Evolutionary conservation across 2,797 vertebrate genomes (phyloP), one percentile per base, ranked within the genome.

Genomic region (Cetoscarus ocellatus): DNA sequence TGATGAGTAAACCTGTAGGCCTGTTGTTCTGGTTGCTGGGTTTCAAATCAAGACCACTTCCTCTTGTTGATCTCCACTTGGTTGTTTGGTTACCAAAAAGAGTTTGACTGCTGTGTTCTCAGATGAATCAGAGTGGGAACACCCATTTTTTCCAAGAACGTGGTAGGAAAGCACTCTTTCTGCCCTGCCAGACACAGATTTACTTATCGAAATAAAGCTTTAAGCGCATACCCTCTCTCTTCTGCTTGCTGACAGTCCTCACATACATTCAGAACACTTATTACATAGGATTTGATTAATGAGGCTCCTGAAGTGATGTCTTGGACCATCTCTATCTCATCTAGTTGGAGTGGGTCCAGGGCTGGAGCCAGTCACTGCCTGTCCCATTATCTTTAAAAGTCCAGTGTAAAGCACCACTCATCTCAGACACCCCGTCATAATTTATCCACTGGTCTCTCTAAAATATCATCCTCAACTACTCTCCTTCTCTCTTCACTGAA

Each of bases 301-400:
- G 50, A 65, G 19, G 34, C 14, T 18, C 43, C 42, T 56, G 54
- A 59, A 65, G 27, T 54, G 60, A 75, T 62, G 73, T 62, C 52
- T 62, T 36, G 18, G 53, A 77, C 49, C 5, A n/a, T 61, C 8
- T 27, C 15, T 0, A 49, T 68, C 43, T 67, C 51, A 18, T 61
- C 55, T 43, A 44, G 38, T 36, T 75, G 73, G 55, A 67, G 18
- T 4, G 0, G 6, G 14, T 45, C 75, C 57, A 67, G 43, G 48
- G 63, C 59, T 68, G 27, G 47, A 62, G 47, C 9, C 74, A 52
- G 40, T 18, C 70, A 67, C 72, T 73, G 73, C 66, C 52, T 60
- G 70, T n/a, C 73, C 71, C 86, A 78, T 84, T 70, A 72, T 85
- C 85, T 86, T 70, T 76, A 81, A 88, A 59, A 75, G 79, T 84